Base-by-base conservation (phyloP, 2,888 invertebrate genomes). In the Rhamnusium bicolor region DNA sequence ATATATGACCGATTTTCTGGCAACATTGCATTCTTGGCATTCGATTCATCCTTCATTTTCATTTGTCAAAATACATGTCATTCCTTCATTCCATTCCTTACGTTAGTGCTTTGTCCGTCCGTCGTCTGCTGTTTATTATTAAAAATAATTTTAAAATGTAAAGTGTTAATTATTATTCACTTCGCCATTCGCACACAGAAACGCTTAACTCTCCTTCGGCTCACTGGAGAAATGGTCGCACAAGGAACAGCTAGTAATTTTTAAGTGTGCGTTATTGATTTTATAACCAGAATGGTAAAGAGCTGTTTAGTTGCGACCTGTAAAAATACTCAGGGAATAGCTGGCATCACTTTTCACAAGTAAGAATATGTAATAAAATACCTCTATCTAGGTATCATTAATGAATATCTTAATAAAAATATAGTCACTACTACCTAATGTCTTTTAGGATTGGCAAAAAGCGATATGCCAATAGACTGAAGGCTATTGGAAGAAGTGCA, bases 291-390 rank as follows among this genome's bases (percentile, higher is more conserved):
- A 40, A 54, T 67, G 67, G 56, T 56, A 14, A 67, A 67, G 21
- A 67, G 67, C 46, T 67, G 67, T 56, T 56, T 67, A 67, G 67
- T 67, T 24, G 67, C 67, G 0, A 67, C 67, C 1, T 67, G 67
- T 24, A 67, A 67, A 24, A 67, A 67, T 27, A 56, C 67, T 8
- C 56, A 56, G 16, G 67, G 67, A 46, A 56, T 46, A 18, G 12
- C 67, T n/a, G 67, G 67, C 24, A 67, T 56, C 21, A 67, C 67
- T 1, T 67, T 67, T 27, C 67, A 67, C 24, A 67, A 67, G 67
- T 67, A 46, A 46, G 54, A 54, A 54, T 56, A 29, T 62, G 16
- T 32, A n/a, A n/a, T n/a, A n/a, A n/a, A n/a, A n/a, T n/a, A n/a
- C n/a, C n/a, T n/a, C n/a, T n/a, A n/a, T n/a, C n/a, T n/a, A n/a